Conservation (phyloP, 2,797 vertebrate species). For the Buceros bicornis region DNA sequence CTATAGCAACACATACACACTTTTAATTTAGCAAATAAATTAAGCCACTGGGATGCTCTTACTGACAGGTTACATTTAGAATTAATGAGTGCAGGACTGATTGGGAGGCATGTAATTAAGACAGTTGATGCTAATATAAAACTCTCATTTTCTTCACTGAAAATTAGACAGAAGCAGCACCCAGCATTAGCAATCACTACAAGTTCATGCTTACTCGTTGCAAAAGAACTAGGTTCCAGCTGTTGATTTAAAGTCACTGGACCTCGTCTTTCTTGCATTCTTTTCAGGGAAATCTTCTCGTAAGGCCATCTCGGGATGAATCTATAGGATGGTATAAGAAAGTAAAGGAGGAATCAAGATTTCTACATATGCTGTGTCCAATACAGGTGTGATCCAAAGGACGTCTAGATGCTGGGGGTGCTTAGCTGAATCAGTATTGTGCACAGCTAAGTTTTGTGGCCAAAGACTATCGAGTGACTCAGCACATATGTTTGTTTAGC, state of each 20-base stretch:
- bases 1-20: neutral
- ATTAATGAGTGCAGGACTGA: neutral
- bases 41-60: neutral
- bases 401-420: neutral
- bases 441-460: neutral
- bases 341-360: neutral
- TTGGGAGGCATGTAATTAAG: neutral
- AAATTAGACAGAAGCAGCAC: neutral
- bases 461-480: neutral
- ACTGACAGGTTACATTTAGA: neutral
- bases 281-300: neutral
- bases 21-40: neutral
- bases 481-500: neutral
- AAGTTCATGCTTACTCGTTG: neutral
- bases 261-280: accelerated
- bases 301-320: neutral
- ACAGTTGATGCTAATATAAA: neutral
- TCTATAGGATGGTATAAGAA: neutral
- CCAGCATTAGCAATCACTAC: neutral
- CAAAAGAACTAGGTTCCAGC: neutral
- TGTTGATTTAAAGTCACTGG: neutral
- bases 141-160: neutral
- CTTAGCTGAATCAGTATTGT: neutral
- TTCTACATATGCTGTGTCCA: neutral
- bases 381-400: neutral